Evolutionary conservation across 2,113 vertebrate genomes (phyloP).

Genomic region (Hemiscyllium ocellatum): DNA sequence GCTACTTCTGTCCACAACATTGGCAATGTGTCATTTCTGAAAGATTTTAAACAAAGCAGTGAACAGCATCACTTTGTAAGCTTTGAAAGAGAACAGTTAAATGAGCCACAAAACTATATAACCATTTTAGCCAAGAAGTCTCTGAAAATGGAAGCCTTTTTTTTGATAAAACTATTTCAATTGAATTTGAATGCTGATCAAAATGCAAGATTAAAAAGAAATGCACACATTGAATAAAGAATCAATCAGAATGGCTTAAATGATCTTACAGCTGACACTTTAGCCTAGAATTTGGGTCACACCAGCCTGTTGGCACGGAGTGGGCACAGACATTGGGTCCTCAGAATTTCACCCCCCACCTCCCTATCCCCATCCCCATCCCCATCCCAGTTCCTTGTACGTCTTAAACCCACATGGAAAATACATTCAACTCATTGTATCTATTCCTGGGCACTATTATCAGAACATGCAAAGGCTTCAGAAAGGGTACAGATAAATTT

Average conservation of each 20-base stretch:
- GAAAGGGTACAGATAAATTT: no score
- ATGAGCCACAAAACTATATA: neutral
- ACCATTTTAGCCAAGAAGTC: neutral
- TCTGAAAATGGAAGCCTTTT: neutral
- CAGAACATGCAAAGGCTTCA: no score
- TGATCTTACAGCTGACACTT: neutral
- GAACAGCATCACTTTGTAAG: neutral
- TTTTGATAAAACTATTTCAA: neutral
- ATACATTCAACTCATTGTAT: no score
- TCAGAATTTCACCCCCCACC: neutral
- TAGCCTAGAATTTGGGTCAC: neutral
- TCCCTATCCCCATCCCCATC: no score
- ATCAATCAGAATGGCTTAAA: neutral
- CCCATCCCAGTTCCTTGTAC: neutral
- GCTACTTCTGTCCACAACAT: neutral
- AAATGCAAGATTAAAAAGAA: neutral
- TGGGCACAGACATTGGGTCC: neutral
- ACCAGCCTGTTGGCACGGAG: neutral
- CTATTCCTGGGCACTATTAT: no score
- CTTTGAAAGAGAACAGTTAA: neutral
- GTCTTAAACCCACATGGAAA: neutral
- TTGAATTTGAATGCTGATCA: neutral
- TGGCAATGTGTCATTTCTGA: neutral
- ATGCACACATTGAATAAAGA: neutral
- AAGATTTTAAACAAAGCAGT: neutral